A percentile compares a stretch with the other conserved stretches of the same genome.
These are phyloP conservation scores for Cairina moschata DNA, from an alignment of 2,113 vertebrate species.

Conservation along the genomic window DNA sequence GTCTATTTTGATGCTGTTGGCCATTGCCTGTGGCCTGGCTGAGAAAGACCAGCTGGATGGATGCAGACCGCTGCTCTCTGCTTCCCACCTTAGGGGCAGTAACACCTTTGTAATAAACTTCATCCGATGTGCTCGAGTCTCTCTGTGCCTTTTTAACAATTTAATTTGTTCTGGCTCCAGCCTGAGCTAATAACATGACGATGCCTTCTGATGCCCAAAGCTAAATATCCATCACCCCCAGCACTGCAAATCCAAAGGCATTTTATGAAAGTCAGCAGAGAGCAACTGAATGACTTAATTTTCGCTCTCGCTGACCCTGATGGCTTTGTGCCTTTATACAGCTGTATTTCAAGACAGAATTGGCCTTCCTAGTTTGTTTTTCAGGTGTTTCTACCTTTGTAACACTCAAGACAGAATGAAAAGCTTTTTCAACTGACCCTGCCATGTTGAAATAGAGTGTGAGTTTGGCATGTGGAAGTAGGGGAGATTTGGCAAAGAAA, in stretches of 20 bases:
- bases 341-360: background rate
- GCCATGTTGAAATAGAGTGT: background rate
- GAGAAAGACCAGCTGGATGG: background rate
- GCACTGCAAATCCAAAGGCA: background rate
- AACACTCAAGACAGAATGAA: background rate
- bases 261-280: background rate
- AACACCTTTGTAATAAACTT: background rate
- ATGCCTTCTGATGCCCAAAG: background rate
- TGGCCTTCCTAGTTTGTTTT: background rate
- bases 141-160: background rate
- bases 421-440: background rate
- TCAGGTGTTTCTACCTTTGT: background rate
- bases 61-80: background rate
- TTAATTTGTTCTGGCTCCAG: background rate
- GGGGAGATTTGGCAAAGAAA: background rate
- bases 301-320: accelerated
- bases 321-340: background rate
- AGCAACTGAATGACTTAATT: background rate
- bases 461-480: background rate
- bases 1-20: background rate
- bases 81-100: background rate
- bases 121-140: background rate
- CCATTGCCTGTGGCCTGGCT: background rate
- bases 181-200: background rate
- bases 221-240: background rate